A percentile compares a stretch with the other conserved stretches of the same genome.
These are phyloP conservation scores for Hypomesus transpacificus DNA, from an alignment of 2,113 vertebrate species.

Conservation along the genomic window DNA sequence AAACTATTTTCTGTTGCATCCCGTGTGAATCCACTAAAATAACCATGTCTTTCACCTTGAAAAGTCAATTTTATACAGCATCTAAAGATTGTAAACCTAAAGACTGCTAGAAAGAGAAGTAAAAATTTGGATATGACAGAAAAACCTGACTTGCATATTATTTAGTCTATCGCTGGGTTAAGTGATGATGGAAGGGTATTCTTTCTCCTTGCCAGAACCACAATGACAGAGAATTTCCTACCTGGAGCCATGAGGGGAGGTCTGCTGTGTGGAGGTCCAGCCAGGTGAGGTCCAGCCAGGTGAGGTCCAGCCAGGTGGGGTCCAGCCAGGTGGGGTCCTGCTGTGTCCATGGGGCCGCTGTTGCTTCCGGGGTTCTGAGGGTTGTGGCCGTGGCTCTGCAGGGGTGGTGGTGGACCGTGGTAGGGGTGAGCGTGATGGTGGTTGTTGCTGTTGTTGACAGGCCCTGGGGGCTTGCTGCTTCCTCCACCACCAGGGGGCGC, in stretches of 20 bases:
- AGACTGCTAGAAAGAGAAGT: too few relatives aligned
- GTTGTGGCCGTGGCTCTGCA: constrained; percentile 74
- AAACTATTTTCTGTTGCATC: too few relatives aligned
- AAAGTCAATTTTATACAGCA: too few relatives aligned
- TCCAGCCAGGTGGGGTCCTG: constrained; percentile 62
- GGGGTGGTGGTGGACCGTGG: constrained; percentile 71
- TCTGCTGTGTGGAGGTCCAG: constrained; percentile 63
- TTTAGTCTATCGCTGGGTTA: too few relatives aligned
- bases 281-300: constrained; percentile 55
- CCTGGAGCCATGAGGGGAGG: constrained; percentile 61
- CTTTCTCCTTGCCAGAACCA: too few relatives aligned
- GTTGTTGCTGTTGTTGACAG: constrained; percentile 57
- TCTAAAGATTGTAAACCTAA: too few relatives aligned
- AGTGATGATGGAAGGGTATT: too few relatives aligned
- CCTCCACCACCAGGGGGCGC: constrained; percentile 59
- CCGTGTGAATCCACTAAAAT: too few relatives aligned
- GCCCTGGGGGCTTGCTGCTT: constrained; percentile 58
- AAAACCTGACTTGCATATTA: too few relatives aligned
- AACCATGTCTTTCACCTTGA: too few relatives aligned
- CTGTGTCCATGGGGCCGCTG: constrained; percentile 62
- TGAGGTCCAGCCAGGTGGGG: constrained; percentile 52
- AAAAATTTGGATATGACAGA: too few relatives aligned
- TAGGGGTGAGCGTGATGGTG: constrained; percentile 63
- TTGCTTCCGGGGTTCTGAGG: constrained; percentile 65
- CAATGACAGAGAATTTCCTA: constrained; percentile 29